phyloP scores from a whole-genome alignment of 2,797 vertebrate genomes.

The Pantherophis alleghaniensis region DNA sequence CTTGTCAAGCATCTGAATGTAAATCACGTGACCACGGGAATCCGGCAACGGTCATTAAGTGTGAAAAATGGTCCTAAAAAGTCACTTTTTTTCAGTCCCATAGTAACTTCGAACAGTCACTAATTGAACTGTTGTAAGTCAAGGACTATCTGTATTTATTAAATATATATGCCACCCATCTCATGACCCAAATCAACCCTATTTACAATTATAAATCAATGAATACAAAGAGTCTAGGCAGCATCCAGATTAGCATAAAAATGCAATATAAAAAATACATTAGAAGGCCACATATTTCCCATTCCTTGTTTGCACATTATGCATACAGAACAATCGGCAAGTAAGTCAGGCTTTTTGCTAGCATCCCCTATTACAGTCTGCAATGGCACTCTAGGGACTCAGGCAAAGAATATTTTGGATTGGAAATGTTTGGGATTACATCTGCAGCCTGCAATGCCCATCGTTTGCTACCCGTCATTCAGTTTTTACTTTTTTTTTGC shows the following conservation, averaged over 20 bases:
- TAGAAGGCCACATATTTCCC: not conserved
- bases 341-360: not conserved
- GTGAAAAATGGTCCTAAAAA: not conserved
- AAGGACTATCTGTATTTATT: not conserved
- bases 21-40: not conserved
- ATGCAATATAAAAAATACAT: not conserved
- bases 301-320: not conserved
- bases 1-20: not conserved
- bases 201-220: not conserved
- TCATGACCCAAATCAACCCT: not conserved
- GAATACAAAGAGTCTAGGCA: not conserved
- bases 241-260: not conserved
- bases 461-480: not conserved
- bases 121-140: not conserved
- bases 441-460: too few species aligned
- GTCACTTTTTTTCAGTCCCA: not conserved
- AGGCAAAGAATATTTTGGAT: not conserved
- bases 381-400: not conserved
- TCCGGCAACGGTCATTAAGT: not conserved
- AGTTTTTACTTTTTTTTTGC: not conserved
- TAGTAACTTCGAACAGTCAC: not conserved
- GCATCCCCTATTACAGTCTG: not conserved
- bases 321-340: not conserved
- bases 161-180: not conserved
- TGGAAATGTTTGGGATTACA: not conserved